phyloP scores from a whole-genome alignment of 2,113 vertebrate genomes.

The Otolemur garnettii region DNA sequence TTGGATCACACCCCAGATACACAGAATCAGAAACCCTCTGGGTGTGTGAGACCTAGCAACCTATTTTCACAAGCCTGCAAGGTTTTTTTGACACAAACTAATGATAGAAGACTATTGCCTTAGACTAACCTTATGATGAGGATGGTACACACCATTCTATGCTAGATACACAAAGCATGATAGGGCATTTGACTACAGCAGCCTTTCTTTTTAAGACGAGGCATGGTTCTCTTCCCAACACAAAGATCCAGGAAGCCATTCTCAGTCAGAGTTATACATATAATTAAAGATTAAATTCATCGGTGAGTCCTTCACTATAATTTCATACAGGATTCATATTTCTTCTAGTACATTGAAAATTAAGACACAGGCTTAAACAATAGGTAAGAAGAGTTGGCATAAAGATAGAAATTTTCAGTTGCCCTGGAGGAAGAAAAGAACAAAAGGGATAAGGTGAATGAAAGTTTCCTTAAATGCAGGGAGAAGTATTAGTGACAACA shows the following conservation, averaged over 20 bases:
- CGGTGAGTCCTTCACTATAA: neutral
- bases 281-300: neutral
- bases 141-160: neutral
- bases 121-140: neutral
- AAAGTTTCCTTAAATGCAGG: neutral
- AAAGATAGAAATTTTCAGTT: neutral
- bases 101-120: neutral
- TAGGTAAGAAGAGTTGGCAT: neutral
- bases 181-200: neutral
- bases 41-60: neutral
- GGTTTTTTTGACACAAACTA: neutral
- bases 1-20: neutral
- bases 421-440: neutral
- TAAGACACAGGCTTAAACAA: neutral
- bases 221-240: neutral
- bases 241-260: neutral
- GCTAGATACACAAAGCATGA: no score
- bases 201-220: neutral
- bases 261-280: neutral
- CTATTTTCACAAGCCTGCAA: neutral
- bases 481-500: neutral
- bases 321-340: neutral
- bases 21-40: neutral
- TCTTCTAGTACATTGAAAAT: neutral
- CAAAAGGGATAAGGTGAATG: neutral